Evolutionary conservation across 2,888 invertebrate species (phyloP).

Genomic region (Cephonodes hylas): DNA sequence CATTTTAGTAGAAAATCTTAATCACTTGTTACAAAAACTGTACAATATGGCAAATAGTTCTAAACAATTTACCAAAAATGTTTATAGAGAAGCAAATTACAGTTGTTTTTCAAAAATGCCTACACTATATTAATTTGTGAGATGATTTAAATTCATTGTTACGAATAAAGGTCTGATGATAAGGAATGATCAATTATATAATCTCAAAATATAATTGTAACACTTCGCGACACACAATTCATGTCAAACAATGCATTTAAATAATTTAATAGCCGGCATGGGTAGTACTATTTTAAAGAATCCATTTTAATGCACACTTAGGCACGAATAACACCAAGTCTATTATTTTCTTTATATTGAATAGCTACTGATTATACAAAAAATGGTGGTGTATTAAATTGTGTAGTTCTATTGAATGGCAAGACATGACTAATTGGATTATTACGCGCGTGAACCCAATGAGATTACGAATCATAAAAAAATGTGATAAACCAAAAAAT

Average conservation of each 20-base stretch:
- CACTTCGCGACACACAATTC: neutral
- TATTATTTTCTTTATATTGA: too few species aligned
- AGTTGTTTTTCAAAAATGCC: neutral
- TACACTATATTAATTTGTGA: neutral
- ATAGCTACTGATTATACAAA: too few species aligned
- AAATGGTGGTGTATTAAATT: too few species aligned
- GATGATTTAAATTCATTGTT: neutral
- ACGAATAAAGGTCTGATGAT: neutral
- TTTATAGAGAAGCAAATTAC: neutral
- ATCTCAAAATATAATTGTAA: neutral
- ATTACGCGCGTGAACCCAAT: too few species aligned
- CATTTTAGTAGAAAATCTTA: neutral
- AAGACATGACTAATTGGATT: too few species aligned
- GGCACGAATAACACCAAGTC: too few species aligned
- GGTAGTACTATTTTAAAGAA: neutral
- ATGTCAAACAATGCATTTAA: neutral
- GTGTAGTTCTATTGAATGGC: too few species aligned
- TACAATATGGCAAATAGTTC: neutral
- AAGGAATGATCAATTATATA: conserved; percentile 3
- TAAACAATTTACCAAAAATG: neutral
- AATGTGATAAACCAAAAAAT: too few species aligned
- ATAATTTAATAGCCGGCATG: neutral
- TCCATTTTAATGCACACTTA: neutral
- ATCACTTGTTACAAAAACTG: neutral
- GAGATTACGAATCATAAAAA: too few species aligned